Percentiles rank a stretch among this genome's conserved stretches.
These are phyloP conservation scores for Pedetes capensis DNA, from an alignment of 2,113 vertebrate species.

Conservation along the genomic window DNA sequence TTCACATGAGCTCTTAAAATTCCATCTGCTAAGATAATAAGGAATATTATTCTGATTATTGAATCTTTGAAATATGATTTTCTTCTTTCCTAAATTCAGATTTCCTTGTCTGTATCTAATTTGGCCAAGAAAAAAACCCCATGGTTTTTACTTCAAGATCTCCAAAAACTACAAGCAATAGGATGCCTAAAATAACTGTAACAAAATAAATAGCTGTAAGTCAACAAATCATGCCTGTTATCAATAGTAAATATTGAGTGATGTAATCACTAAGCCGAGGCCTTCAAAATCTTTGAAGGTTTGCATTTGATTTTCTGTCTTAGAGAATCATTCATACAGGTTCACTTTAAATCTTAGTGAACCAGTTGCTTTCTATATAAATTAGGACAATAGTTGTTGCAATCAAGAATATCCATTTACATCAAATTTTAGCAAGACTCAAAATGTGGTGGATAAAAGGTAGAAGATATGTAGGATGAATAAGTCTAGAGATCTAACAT, in stretches of 20 bases:
- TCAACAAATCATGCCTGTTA: background rate
- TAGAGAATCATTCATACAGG: background rate
- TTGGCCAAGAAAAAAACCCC: background rate
- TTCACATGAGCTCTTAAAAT: slow-evolving; percentile 36
- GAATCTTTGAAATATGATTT: slow-evolving; percentile 43
- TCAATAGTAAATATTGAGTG: background rate
- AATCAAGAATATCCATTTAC: background rate
- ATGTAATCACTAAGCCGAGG: background rate
- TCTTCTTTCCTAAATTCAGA: slow-evolving; percentile 24
- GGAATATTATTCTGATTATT: background rate
- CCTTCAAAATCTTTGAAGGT: background rate
- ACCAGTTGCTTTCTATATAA: background rate
- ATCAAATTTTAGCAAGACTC: slow-evolving; percentile 9
- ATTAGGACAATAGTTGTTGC: background rate
- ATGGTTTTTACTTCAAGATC: slow-evolving; percentile 35
- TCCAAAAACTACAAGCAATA: background rate
- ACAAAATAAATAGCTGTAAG: background rate
- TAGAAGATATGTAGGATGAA: background rate
- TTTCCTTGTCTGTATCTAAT: slow-evolving; percentile 43
- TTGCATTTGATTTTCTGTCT: background rate
- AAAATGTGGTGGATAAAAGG: background rate
- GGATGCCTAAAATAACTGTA: background rate
- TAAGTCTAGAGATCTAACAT: background rate
- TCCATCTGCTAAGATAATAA: background rate
- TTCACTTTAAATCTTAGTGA: slow-evolving; percentile 2